Base-by-base conservation (phyloP, 2,888 invertebrate genomes). In the Trypoxylon attenuatum region DNA sequence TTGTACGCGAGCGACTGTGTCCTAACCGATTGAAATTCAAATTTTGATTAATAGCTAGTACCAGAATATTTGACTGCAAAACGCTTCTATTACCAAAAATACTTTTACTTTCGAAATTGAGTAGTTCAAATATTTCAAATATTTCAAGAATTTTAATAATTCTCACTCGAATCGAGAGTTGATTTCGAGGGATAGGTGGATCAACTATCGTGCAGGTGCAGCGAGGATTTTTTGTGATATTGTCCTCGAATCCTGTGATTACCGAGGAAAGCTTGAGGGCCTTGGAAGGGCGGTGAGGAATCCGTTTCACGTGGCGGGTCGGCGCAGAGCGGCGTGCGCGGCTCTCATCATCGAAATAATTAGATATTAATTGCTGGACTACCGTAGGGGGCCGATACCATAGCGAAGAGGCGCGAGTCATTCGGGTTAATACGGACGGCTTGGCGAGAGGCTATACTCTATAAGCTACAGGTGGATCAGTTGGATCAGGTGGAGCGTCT, bases 301-400 rank as follows among this genome's bases (percentile, higher is more conserved):
- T 80, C 77, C 69, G 70, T 80, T 81, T 81, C 80, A 78, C 69
- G 70, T 71, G 69, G 63, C 56, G 41, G 50, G 52, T 47, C 50
- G 56, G 66, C 63, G 64, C 69, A 27, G 41, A 52, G 47, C 50
- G 56, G 66, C 63, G 65, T 69, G 33, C 45, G 38, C 63, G 50
- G 67, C 58, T 73, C 76, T 82, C 82, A 80, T 82, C 77, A 59
- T 55, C 71, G 70, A 75, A 74, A 82, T 84, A 86, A 86, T 86
- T 82, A 82, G 81, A 71, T 76, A 82, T 82, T 84, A 85, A 86
- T 84, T 82, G 80, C 69, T 27, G 55, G 76, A 81, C 77, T 77
- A 77, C 61, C 80, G 80, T 78, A 78, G 82, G 80, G 83, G 82
- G 82, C 65, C 76, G 50, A 33, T 33, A 56, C 53, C 58, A 50